These are phyloP conservation scores for Megalops cyprinoides DNA, from an alignment of 2,797 vertebrate genomes.

Conservation along the genomic window DNA sequence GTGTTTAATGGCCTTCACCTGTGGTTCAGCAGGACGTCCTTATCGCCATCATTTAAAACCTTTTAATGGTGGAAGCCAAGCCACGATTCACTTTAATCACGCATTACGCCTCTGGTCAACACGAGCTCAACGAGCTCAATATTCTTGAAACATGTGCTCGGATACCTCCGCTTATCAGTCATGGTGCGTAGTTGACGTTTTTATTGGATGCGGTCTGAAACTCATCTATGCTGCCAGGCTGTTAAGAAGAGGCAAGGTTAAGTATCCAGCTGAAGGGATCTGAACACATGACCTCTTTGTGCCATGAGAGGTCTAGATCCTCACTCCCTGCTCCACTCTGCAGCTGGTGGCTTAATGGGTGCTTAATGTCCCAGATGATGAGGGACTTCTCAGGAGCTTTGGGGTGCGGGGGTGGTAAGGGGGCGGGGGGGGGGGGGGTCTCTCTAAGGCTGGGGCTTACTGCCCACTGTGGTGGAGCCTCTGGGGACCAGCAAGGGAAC, in stretches of 20 bases:
- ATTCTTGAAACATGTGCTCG: no score
- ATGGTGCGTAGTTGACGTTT: neutral
- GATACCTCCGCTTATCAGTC: neutral
- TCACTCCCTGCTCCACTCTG: neutral
- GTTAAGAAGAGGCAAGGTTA: neutral
- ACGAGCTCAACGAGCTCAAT: no score
- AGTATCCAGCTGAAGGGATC: neutral
- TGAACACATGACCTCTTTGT: neutral
- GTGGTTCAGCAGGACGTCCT: no score
- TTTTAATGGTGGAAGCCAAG: no score
- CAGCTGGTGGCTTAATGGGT: neutral
- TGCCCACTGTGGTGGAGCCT: neutral
- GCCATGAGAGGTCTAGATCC: neutral
- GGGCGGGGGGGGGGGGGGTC: neutral
- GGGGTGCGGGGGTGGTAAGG: neutral
- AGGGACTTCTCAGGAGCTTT: neutral
- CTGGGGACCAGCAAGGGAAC: neutral
- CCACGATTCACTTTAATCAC: no score
- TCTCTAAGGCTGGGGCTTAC: neutral
- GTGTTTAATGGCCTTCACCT: no score
- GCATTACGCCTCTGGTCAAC: no score
- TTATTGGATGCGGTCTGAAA: neutral
- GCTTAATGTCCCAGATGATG: neutral
- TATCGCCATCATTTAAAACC: no score
- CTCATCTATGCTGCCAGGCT: neutral